phyloP scores from a whole-genome alignment of 2,888 invertebrate species.

The Pilophorus perplexus region DNA sequence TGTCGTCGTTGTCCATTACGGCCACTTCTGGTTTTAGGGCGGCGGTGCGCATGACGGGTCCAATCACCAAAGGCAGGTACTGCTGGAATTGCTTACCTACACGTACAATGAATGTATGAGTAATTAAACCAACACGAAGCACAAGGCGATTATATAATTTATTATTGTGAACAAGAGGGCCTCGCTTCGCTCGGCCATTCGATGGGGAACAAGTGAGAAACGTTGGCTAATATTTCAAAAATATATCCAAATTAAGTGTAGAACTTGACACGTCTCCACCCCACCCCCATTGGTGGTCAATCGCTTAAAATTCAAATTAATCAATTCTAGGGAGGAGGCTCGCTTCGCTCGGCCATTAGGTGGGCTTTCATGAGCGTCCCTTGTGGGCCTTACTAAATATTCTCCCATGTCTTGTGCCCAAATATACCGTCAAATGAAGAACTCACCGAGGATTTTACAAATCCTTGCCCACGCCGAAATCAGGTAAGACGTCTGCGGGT shows the following conservation, averaged over 20 bases:
- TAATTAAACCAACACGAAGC: too few species aligned
- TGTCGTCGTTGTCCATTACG: slow-evolving; percentile 79
- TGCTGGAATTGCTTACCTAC: slow-evolving; percentile 78
- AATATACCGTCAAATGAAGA: neutral
- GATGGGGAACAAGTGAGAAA: too few species aligned
- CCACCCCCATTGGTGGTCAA: too few species aligned
- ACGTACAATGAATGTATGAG: neutral
- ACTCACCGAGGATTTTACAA: slow-evolving; percentile 81
- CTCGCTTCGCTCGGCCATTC: too few species aligned
- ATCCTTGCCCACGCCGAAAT: slow-evolving; percentile 99
- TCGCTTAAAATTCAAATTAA: too few species aligned
- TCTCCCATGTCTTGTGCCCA: neutral
- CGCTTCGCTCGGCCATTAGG: too few species aligned
- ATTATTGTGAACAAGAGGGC: neutral
- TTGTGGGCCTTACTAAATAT: too few species aligned
- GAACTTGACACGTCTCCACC: too few species aligned
- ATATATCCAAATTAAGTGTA: too few species aligned
- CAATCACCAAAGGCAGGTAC: slow-evolving; percentile 93
- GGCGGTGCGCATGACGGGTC: slow-evolving; percentile 87
- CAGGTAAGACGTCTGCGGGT: slow-evolving; percentile 95
- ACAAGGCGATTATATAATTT: neutral
- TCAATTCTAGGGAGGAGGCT: too few species aligned
- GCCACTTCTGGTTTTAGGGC: slow-evolving; percentile 92
- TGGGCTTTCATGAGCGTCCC: too few species aligned
- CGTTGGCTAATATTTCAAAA: too few species aligned